Evolutionary conservation across 2,888 invertebrate genomes (phyloP).

Genomic region (Drosophila merina): DNA sequence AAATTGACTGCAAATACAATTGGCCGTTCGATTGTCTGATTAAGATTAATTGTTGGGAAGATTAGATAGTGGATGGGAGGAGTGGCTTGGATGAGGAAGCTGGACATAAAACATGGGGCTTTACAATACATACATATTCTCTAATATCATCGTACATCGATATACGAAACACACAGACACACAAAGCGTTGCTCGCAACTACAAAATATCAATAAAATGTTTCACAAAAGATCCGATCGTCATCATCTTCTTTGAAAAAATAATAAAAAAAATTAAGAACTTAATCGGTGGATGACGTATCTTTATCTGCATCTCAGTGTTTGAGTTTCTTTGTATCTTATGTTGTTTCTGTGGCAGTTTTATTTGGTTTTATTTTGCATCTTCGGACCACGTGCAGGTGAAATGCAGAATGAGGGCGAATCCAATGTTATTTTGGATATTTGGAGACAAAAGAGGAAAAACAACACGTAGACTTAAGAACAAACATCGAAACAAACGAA

Average conservation of each 20-base stretch:
- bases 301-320: slow-evolving; percentile 2
- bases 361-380: not conserved
- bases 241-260: not conserved
- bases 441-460: slow-evolving; percentile 4
- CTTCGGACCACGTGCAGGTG: slow-evolving; percentile 1
- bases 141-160: slow-evolving; percentile 13
- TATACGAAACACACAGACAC: slow-evolving; percentile 22
- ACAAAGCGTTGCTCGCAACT: slow-evolving; percentile 30
- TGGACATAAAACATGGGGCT: slow-evolving; percentile 26
- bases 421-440: not conserved
- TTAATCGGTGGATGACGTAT: not conserved
- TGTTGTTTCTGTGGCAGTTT: not conserved
- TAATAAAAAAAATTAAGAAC: not conserved
- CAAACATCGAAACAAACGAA: slow-evolving; percentile 28
- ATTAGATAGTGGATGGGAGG: not conserved
- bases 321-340: slow-evolving; percentile 4
- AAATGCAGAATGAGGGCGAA: not conserved
- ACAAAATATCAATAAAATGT: slow-evolving; percentile 27
- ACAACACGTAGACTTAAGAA: slow-evolving; percentile 40
- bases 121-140: slow-evolving; percentile 30
- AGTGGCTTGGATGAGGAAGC: slow-evolving; percentile 11
- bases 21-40: slow-evolving; percentile 3
- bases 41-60: slow-evolving; percentile 19
- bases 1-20: slow-evolving; percentile 12
- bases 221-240: not conserved